phyloP scores from a whole-genome alignment of 2,797 vertebrate genomes.

The Sebastiscus tertius region DNA sequence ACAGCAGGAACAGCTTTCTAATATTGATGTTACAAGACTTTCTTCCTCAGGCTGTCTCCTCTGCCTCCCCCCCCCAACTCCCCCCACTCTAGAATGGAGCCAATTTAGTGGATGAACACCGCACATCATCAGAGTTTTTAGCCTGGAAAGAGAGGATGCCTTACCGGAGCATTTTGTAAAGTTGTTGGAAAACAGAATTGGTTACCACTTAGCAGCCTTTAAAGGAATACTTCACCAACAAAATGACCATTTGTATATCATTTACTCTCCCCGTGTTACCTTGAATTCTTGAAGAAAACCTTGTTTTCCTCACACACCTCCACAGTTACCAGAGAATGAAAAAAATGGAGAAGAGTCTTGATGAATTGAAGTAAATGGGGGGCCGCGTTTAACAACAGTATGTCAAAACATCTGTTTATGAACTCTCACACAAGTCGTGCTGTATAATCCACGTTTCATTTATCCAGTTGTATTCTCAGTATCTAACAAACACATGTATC shows the following conservation, averaged over 20 bases:
- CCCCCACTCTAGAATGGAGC: neutral
- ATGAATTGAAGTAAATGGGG: neutral
- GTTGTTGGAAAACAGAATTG: neutral
- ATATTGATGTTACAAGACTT: conserved; percentile 19
- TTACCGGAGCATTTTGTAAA: neutral
- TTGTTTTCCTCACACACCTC: too few species aligned
- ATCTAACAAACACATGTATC: neutral
- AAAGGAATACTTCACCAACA: neutral
- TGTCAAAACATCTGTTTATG: neutral
- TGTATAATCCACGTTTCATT: too few species aligned
- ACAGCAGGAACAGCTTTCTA: conserved; percentile 21
- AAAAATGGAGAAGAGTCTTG: neutral
- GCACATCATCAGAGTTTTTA: neutral
- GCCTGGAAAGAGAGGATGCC: neutral
- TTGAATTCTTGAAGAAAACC: neutral
- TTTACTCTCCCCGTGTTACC: neutral
- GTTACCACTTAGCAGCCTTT: neutral
- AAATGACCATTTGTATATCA: neutral
- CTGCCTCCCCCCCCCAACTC: neutral
- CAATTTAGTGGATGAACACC: conserved; percentile 1
- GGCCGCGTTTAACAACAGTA: neutral
- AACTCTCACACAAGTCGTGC: neutral
- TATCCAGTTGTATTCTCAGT: neutral
- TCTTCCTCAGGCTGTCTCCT: neutral
- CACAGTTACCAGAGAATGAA: too few species aligned